Percentiles rank a stretch among this genome's conserved stretches.
Conservation (phyloP, 1,140 invertebrate genomes). For the Euwallacea fornicatus region DNA sequence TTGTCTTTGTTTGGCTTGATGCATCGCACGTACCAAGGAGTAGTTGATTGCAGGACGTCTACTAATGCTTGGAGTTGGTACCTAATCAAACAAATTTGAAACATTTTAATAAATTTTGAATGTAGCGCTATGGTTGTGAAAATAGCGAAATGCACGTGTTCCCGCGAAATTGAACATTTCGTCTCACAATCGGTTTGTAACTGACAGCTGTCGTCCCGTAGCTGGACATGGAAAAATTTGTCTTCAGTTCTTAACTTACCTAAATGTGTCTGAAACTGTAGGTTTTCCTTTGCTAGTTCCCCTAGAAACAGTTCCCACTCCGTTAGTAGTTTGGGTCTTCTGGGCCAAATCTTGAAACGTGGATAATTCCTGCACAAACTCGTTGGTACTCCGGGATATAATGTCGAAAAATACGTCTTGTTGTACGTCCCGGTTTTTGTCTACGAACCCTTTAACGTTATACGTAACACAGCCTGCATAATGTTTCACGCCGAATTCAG, state of each 20-base stretch:
- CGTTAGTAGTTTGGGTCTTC: slow-evolving; percentile 42
- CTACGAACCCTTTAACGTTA: slow-evolving; percentile 89
- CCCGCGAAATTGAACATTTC: too few relatives aligned
- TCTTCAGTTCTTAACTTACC: slow-evolving; percentile 10
- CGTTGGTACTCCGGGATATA: slow-evolving; percentile 81
- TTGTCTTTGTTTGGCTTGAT: slow-evolving; percentile 94
- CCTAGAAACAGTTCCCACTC: slow-evolving; percentile 71
- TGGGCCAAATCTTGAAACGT: slow-evolving; percentile 68
- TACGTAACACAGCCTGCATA: slow-evolving; percentile 96
- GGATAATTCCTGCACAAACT: slow-evolving; percentile 87
- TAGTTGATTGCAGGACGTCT: slow-evolving; percentile 87
- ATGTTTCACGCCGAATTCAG: slow-evolving; percentile 88
- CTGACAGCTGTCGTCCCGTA: not conserved
- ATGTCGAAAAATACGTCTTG: slow-evolving; percentile 95
- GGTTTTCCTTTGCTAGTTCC: slow-evolving; percentile 90
- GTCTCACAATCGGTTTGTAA: too few relatives aligned
- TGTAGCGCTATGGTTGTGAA: too few relatives aligned
- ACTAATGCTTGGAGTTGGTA: slow-evolving; percentile 89
- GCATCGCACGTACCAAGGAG: slow-evolving; percentile 94
- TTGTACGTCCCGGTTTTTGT: slow-evolving; percentile 95
- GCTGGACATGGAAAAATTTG: not conserved
- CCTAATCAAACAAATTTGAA: slow-evolving; percentile 51
- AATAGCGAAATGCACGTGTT: too few relatives aligned
- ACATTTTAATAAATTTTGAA: not conserved
- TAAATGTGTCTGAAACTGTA: slow-evolving; percentile 90